These are phyloP conservation scores for Electrophaes corylata DNA, from an alignment of 2,888 invertebrate genomes.

Conservation along the genomic window DNA sequence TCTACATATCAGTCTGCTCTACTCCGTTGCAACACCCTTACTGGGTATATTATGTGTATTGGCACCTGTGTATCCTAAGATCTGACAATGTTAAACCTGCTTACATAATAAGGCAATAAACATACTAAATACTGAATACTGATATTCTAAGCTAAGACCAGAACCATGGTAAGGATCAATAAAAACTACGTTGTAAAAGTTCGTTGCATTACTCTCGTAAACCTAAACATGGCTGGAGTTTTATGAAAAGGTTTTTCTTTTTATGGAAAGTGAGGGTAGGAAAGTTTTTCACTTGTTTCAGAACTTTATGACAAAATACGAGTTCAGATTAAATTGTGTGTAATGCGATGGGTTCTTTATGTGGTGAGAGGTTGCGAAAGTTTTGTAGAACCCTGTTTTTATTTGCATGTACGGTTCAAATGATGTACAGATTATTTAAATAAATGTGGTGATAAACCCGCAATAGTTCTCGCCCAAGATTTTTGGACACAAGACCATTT, in stretches of 20 bases:
- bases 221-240: conserved; percentile 23
- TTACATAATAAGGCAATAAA: too few relatives aligned
- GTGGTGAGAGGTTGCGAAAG: conserved; percentile 14
- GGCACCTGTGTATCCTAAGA: too few relatives aligned
- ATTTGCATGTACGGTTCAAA: not conserved
- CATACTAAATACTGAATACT: too few relatives aligned
- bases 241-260: conserved; percentile 26
- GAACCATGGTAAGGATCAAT: conserved; percentile 3
- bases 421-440: not conserved
- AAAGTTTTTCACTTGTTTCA: conserved; percentile 25
- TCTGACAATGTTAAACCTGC: too few relatives aligned
- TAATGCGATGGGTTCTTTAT: conserved; percentile 25
- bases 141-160: too few relatives aligned
- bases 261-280: conserved; percentile 15
- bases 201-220: not conserved
- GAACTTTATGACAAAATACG: conserved; percentile 25
- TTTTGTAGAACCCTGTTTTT: conserved; percentile 13
- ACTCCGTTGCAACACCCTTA: too few relatives aligned
- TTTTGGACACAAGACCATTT: not conserved
- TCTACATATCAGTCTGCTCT: too few relatives aligned
- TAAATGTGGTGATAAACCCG: not conserved
- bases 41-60: too few relatives aligned
- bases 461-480: not conserved
- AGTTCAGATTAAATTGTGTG: conserved; percentile 24
- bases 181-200: not conserved